Evolutionary conservation across 2,797 vertebrate species (phyloP).

Genomic region (Tenualosa ilisha): DNA sequence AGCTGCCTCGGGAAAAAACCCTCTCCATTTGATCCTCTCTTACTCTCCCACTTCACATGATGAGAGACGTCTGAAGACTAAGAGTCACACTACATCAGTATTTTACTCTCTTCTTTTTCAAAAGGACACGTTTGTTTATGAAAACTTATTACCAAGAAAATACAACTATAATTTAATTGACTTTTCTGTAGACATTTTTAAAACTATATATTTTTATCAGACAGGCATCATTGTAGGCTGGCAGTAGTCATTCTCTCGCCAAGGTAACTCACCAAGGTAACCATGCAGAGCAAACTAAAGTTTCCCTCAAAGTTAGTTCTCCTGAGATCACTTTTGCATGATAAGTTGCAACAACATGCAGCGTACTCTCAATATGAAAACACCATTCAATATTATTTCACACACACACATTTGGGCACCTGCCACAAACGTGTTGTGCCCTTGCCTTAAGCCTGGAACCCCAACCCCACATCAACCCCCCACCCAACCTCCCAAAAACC

Average conservation of each 20-base stretch:
- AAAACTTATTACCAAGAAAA: background rate
- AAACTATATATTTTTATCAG: background rate
- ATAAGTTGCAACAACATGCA: background rate
- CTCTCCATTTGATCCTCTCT: background rate
- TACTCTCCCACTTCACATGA: background rate
- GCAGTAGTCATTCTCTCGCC: background rate
- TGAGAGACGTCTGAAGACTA: background rate
- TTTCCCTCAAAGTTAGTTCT: background rate
- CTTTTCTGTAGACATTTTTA: no score
- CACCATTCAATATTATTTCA: background rate
- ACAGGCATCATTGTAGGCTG: background rate
- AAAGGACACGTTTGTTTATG: background rate
- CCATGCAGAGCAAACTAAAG: background rate
- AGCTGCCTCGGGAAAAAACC: background rate
- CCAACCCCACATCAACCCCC: background rate
- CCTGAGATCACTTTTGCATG: constrained; percentile 7
- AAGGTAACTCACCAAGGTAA: background rate
- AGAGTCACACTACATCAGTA: background rate
- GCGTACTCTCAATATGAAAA: background rate
- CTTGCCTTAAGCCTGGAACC: background rate
- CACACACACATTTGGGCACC: background rate
- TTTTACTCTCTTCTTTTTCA: background rate
- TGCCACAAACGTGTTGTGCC: background rate
- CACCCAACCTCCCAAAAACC: background rate
- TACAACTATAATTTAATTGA: no score